Conservation (phyloP, 2,888 invertebrate species). For the Orgyia antiqua region DNA sequence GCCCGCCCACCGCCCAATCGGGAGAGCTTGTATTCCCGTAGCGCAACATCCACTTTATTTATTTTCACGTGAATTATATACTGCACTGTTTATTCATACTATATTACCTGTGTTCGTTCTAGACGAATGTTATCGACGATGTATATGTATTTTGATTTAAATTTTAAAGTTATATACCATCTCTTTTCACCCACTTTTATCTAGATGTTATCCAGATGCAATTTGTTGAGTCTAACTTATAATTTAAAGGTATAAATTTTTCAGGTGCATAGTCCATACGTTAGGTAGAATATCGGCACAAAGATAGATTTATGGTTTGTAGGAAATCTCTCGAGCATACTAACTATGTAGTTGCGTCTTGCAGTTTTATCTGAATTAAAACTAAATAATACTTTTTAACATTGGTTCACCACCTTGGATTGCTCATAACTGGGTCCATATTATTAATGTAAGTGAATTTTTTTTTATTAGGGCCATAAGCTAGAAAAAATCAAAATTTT, state of each 20-base stretch:
- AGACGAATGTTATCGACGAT: conserved; percentile 33
- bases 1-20: conserved; percentile 57
- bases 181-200: conserved; percentile 19
- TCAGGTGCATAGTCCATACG: conserved; percentile 13
- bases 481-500: no score
- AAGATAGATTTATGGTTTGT: no score
- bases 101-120: conserved; percentile 31
- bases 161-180: conserved; percentile 22
- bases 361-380: no score
- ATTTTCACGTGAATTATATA: conserved; percentile 50
- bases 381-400: no score
- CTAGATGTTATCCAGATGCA: conserved; percentile 21
- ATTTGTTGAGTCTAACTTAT: conserved; percentile 29
- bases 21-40: conserved; percentile 28
- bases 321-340: no score
- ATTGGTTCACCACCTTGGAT: no score
- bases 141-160: conserved; percentile 39
- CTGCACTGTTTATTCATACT: conserved; percentile 38
- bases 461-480: no score
- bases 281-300: no score
- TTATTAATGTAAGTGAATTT: no score
- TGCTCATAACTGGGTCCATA: no score
- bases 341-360: no score
- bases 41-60: conserved; percentile 39
- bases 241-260: conserved; percentile 13